Evolutionary conservation across 2,888 invertebrate species (phyloP), one percentile per base, ranked within the genome.

Genomic region (Habrosyne pyritoides): DNA sequence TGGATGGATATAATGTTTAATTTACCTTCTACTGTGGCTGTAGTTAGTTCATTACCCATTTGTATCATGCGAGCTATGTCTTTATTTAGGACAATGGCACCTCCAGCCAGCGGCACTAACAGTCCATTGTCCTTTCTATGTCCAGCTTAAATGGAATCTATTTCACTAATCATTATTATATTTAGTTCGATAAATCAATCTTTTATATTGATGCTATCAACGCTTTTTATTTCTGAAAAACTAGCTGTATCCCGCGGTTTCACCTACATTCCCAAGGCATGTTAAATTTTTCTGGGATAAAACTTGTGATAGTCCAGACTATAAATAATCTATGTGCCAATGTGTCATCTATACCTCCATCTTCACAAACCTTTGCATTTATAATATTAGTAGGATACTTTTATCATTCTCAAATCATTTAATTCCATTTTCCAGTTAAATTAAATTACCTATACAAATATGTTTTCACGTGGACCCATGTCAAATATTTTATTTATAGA

Each of bases 41-140:
- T 67, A 63, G 67, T 65, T 71, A 66, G 48, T 62, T 64, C 54
- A 67, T 74, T 71, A 60, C 53, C 48, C 24, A 58, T 55, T 54
- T 33, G 6, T 30, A 47, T 14, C 54, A n/a, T 33, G 36, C 42
- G 36, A 55, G 47, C 50, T 30, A 49, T 57, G 57, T 63, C 62
- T 64, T 59, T 60, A 56, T 64, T 55, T 24, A 21, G 58, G 47
- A 63, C 66, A 68, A 59, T 61, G 59, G 50, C 46, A 42, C 18
- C 42, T 42, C 18, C 42, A 42, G 42, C 10, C 26, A 14, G 53
- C 22, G 53, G 59, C 50, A 62, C 58, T 59, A 57, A 53, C 47
- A 54, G 56, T 56, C 57, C 53, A 62, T 54, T 58, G 57, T 61
- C 57, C 59, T 61, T 64, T 56, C 53, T 47, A 7, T 47, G 54